A percentile compares a stretch with the other conserved stretches of the same genome.
phyloP scores from a whole-genome alignment of 2,888 invertebrate genomes.

The Encarsia formosa region DNA sequence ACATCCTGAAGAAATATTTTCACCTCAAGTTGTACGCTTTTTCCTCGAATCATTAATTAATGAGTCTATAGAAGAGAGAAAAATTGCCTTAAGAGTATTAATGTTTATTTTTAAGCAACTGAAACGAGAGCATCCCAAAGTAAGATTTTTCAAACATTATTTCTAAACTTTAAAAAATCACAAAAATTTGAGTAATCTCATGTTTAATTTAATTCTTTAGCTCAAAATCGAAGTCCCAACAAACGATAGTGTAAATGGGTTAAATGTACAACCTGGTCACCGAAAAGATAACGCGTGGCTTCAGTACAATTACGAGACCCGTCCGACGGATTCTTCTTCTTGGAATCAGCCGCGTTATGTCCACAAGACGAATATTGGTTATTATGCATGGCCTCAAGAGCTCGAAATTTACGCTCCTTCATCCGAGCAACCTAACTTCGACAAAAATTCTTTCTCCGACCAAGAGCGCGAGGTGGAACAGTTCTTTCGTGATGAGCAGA shows the following conservation, averaged over 20 bases:
- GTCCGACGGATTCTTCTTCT: conserved; percentile 62
- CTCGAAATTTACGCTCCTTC: conserved; percentile 65
- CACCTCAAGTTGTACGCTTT: conserved; percentile 61
- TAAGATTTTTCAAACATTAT: conserved; percentile 18
- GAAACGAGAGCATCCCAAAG: conserved; percentile 59
- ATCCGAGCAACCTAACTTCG: conserved; percentile 61
- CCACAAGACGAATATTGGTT: conserved; percentile 62
- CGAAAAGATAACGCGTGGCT: conserved; percentile 73
- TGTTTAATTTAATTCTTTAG: neutral
- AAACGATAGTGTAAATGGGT: neutral
- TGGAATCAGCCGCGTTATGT: conserved; percentile 73
- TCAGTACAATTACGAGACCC: conserved; percentile 60
- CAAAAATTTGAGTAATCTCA: too few species aligned
- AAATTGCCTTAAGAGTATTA: conserved; percentile 62
- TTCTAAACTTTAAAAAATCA: too few species aligned
- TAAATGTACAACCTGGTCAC: conserved; percentile 50
- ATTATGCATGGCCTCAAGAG: conserved; percentile 55
- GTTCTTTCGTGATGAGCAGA: conserved; percentile 64
- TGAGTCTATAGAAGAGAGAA: conserved; percentile 77
- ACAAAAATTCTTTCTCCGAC: conserved; percentile 56
- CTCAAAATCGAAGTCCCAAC: neutral
- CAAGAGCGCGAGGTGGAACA: conserved; percentile 64
- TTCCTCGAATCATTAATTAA: conserved; percentile 65
- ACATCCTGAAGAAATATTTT: conserved; percentile 66
- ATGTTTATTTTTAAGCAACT: conserved; percentile 68